A percentile compares a stretch with the other conserved stretches of the same genome.
Conservation (phyloP, 1,140 invertebrate species). For the Papilio glaucus region DNA sequence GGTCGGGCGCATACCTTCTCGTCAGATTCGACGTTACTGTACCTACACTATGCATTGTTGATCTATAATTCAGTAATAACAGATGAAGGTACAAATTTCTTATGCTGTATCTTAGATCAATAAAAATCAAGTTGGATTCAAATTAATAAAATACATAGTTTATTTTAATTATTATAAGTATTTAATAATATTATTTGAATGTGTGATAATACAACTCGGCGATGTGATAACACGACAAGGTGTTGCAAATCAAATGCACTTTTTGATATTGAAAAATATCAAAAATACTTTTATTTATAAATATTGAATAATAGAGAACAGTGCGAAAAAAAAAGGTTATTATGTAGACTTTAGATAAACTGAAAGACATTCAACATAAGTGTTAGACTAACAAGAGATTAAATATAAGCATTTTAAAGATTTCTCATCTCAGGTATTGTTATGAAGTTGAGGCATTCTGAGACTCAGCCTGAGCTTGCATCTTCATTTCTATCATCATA, state of each 20-base stretch:
- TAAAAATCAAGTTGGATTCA: too few species aligned
- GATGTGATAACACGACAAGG: too few species aligned
- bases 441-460: conserved; percentile 72
- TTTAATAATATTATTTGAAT: neutral
- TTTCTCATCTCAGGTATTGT: conserved; percentile 47
- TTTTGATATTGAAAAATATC: neutral
- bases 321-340: neutral
- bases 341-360: conserved; percentile 1
- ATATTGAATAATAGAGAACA: too few species aligned
- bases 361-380: neutral
- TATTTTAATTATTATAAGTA: neutral
- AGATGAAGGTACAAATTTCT: too few species aligned
- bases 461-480: conserved; percentile 76
- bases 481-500: conserved; percentile 88
- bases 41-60: too few species aligned
- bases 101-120: too few species aligned
- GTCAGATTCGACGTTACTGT: too few species aligned
- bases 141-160: too few species aligned
- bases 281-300: too few species aligned
- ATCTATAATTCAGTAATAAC: too few species aligned
- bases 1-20: too few species aligned
- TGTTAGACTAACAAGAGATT: conserved; percentile 12
- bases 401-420: conserved; percentile 37
- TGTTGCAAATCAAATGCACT: too few species aligned
- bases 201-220: conserved; percentile 9